Evolutionary conservation across 2,888 invertebrate species (phyloP).

Genomic region (Pristionchus fissidentatus): DNA sequence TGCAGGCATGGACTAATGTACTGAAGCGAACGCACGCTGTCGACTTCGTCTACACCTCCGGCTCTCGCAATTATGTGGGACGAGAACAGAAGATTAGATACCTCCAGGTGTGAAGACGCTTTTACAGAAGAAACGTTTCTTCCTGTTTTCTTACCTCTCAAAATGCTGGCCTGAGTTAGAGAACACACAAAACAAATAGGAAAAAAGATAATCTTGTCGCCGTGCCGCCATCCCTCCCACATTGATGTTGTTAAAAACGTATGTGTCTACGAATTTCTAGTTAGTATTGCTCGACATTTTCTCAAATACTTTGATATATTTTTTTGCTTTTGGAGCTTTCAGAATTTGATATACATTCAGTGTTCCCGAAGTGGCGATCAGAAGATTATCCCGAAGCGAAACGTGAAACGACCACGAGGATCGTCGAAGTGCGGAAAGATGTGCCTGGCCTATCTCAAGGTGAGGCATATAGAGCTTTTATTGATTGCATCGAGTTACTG

Average conservation of each 20-base stretch:
- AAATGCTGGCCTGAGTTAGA: too few relatives aligned
- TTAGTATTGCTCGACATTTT: background rate
- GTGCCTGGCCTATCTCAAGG: slow-evolving; percentile 39
- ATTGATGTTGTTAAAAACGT: too few relatives aligned
- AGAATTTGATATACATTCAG: too few relatives aligned
- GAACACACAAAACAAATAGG: too few relatives aligned
- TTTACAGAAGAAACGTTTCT: background rate
- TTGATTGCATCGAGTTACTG: too few relatives aligned
- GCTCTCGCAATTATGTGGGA: background rate
- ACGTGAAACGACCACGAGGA: background rate
- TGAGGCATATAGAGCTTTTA: too few relatives aligned
- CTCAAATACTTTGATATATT: background rate
- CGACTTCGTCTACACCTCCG: background rate
- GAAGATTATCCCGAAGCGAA: background rate
- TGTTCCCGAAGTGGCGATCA: slow-evolving; percentile 44
- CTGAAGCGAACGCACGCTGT: background rate
- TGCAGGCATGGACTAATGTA: background rate
- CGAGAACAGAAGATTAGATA: slow-evolving; percentile 16
- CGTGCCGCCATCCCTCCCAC: too few relatives aligned
- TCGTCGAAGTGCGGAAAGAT: slow-evolving; percentile 32
- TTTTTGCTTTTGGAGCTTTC: background rate
- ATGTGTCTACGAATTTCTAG: too few relatives aligned
- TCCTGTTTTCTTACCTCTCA: too few relatives aligned
- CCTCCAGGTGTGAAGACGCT: background rate
- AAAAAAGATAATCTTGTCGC: too few relatives aligned